Base-by-base conservation (phyloP, 2,797 vertebrate genomes). In the Anas georgica region DNA sequence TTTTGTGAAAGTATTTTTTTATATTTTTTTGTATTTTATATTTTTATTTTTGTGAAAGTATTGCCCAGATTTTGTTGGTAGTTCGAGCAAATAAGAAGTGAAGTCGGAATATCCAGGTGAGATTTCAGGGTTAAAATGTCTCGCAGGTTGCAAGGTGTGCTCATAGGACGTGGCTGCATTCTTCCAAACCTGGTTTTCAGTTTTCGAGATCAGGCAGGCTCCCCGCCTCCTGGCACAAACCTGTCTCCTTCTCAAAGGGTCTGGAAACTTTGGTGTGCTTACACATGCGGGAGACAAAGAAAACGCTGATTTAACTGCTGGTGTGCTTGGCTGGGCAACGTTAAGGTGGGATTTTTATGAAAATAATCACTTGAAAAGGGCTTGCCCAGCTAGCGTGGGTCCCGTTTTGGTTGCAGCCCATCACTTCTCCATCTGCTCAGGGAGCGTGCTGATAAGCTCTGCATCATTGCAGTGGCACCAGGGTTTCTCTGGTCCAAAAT, bases 371-470 rank as follows among this genome's bases (percentile, higher is more conserved):
- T 18, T 91, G 68, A 33, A 56, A 70, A 85, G 23, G 39, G 28
- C 35, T 54, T 17, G 43, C 26, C 33, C 35, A 63, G n/a, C 64
- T 73, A 52, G 50, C 37, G 46, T 26, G 18, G 48, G 66, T 46
- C 6, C 29, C 12, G 22, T 72, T 84, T 41, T 18, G n/a, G 35
- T 13, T 33, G 6, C n/a, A 21, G 48, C 29, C 8, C 37, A 46
- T 67, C 14, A 12, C 64, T 73, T 72, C 28, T 11, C 35, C 10
- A 35, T 0, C 0, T n/a, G 25, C 0, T 8, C 0, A 1, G 11
- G 41, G 43, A 46, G 12, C 11, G 1, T 2, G 15, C 31, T 0
- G 5, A 21, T 59, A 39, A 0, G 0, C 26, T 64, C 7, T 12
- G 1, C 3, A 3, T 43, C 31, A 1, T 14, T 56, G 39, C 15